phyloP scores from a whole-genome alignment of 1,140 invertebrate species.

The Zaprionus kolodkinae region DNA sequence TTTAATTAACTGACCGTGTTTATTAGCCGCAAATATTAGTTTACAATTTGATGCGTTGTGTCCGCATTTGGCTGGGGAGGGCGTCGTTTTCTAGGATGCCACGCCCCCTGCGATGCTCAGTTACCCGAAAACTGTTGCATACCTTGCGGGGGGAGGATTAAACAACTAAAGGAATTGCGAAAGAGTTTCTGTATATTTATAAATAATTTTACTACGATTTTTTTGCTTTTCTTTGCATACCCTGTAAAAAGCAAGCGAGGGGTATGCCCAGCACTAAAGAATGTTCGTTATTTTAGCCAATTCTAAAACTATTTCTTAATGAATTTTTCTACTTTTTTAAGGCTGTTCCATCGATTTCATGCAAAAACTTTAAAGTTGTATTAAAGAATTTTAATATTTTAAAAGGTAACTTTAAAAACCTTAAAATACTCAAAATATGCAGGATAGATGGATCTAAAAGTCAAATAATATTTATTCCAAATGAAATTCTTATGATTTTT shows the following conservation, averaged over 20 bases:
- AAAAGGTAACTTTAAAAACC: too few species aligned
- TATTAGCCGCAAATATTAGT: constrained; percentile 83
- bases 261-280: background rate
- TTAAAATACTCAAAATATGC: too few species aligned
- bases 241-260: background rate
- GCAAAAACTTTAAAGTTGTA: too few species aligned
- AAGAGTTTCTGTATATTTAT: background rate
- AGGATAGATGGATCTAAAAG: too few species aligned
- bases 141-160: background rate
- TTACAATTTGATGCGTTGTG: constrained; percentile 68
- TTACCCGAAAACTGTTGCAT: background rate
- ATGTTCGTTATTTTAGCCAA: too few species aligned
- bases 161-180: background rate
- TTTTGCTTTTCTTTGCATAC: background rate
- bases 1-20: constrained; percentile 80
- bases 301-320: too few species aligned
- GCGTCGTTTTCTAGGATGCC: constrained; percentile 37
- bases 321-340: too few species aligned
- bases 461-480: too few species aligned
- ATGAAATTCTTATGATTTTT: too few species aligned
- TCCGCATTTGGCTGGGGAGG: background rate
- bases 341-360: too few species aligned
- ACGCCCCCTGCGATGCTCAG: background rate
- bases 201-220: background rate
- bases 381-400: too few species aligned